These are phyloP conservation scores for Tuberolachnus salignus DNA, from an alignment of 2,888 invertebrate genomes.

Conservation along the genomic window DNA sequence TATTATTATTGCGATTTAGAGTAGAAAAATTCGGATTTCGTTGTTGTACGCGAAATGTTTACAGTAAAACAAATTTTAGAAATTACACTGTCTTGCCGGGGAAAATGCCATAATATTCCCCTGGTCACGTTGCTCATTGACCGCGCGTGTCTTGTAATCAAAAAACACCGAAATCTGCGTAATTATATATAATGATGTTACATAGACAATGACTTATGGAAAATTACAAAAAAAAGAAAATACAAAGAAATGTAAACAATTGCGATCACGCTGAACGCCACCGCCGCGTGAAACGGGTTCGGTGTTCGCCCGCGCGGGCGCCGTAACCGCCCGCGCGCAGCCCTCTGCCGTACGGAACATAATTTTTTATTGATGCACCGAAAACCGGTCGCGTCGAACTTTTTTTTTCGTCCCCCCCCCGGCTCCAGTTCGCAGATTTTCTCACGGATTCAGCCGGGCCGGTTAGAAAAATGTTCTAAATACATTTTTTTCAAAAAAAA, in stretches of 20 bases:
- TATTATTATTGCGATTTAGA: no score
- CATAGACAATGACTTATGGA: not conserved
- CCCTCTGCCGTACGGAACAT: not conserved
- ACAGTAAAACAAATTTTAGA: no score
- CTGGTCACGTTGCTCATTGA: no score
- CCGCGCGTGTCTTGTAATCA: no score
- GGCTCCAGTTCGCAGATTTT: not conserved
- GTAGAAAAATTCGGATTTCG: no score
- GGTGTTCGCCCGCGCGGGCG: not conserved
- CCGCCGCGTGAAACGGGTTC: not conserved
- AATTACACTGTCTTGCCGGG: no score
- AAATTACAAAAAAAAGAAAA: not conserved
- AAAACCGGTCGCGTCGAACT: conserved; percentile 41
- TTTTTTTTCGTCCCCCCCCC: conserved; percentile 41
- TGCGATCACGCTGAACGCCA: no score
- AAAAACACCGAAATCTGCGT: no score
- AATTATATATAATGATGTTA: no score
- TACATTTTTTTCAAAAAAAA: conserved; percentile 26
- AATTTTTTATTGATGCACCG: not conserved
- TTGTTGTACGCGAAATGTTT: no score
- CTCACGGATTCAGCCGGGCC: not conserved
- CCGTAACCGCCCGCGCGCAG: not conserved
- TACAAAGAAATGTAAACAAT: not conserved
- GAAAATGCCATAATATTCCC: no score
- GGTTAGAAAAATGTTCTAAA: not conserved